phyloP scores from a whole-genome alignment of 35 echinoderm and acorn worm species.

The Heliocidaris erythrogramma region DNA sequence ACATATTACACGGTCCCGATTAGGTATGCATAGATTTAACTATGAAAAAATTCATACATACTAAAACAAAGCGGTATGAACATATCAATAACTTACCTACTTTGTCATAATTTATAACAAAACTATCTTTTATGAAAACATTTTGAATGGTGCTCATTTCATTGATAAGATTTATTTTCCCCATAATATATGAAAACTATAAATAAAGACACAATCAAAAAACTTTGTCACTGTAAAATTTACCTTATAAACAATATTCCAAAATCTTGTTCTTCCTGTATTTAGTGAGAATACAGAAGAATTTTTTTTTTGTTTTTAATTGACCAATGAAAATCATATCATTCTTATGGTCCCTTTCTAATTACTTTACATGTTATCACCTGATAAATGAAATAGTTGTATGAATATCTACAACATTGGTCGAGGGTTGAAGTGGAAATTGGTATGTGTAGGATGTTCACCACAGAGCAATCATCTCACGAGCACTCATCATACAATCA shows the following conservation, averaged over 20 bases:
- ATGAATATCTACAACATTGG: too few species aligned
- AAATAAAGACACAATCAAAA: not conserved
- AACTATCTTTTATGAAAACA: too few species aligned
- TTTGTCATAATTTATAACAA: too few species aligned
- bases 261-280: not conserved
- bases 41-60: not conserved
- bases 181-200: not conserved
- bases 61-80: not conserved
- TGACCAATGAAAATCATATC: not conserved
- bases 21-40: not conserved
- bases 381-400: too few species aligned
- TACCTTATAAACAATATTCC: not conserved
- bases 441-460: too few species aligned
- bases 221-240: not conserved
- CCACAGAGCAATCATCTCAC: too few species aligned
- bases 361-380: too few species aligned
- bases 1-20: constrained; percentile 16
- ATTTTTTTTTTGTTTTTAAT: too few species aligned
- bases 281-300: not conserved
- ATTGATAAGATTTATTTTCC: too few species aligned
- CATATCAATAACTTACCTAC: not conserved
- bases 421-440: too few species aligned
- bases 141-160: too few species aligned
- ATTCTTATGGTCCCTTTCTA: not conserved
- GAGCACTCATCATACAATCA: too few species aligned